Conservation (phyloP, 2,113 vertebrate species). For the Campylomormyrus numenius region DNA sequence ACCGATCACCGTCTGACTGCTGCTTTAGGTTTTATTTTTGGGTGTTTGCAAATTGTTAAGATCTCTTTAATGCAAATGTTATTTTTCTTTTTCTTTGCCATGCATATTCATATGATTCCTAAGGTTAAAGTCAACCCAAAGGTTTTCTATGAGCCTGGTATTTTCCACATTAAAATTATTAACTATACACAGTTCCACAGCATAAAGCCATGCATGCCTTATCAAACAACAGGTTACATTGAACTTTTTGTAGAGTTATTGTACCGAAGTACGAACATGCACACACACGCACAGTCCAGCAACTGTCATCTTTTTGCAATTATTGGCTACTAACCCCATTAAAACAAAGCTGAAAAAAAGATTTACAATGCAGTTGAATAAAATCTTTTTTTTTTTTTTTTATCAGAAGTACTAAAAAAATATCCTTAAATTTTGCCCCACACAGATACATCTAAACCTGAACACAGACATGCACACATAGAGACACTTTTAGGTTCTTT, state of each 20-base stretch:
- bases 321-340: neutral
- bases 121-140: neutral
- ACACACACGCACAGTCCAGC: neutral
- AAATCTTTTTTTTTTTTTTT: neutral
- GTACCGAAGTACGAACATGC: neutral
- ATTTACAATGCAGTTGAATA: neutral
- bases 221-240: neutral
- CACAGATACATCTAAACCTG: neutral
- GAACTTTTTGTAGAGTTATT: neutral
- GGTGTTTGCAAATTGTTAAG: neutral
- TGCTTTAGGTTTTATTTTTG: neutral
- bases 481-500: neutral
- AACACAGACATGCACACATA: neutral
- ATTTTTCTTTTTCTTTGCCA: neutral
- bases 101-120: constrained; percentile 1
- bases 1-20: neutral
- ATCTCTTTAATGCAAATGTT: neutral
- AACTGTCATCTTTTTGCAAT: neutral
- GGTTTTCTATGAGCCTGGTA: neutral
- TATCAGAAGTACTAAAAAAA: neutral
- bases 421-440: neutral
- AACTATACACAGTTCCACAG: neutral
- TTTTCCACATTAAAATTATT: neutral
- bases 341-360: neutral
- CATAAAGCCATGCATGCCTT: neutral